Evolutionary conservation across 1,140 invertebrate species (phyloP), one percentile per base, ranked within the genome.

Genomic region (Penaeus indicus): DNA sequence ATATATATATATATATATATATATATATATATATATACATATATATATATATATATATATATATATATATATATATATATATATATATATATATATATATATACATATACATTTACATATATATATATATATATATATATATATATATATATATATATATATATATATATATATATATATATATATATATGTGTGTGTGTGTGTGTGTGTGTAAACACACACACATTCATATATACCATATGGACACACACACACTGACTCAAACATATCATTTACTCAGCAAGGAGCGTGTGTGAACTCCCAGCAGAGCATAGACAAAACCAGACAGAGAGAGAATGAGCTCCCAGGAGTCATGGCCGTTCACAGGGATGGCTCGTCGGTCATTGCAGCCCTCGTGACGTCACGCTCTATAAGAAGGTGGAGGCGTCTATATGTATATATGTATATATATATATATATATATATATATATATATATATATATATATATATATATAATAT

Each of bases 121-220:
- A 25, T 19, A 72, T 72, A 72, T 25, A 72, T 25, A n/a, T 25
- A 72, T 72, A 72, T 72, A 72, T 22, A 72, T 72, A 72, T 72
- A 72, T 72, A 72, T 72, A 72, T 72, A 72, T 72, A 72, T 72
- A 72, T 25, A 72, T 72, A 72, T 72, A 72, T 72, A 72, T 72
- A 72, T 72, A 72, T 72, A 72, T 72, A 72, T 72, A 25, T 72
- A 72, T 72, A 25, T 72, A 72, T 72, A n/a, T 72, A 72, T 72
- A 72, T 72, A 72, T 72, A 72, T 72, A 72, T 27, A 72, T 72
- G 27, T 72, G 27, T 72, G 27, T 67, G 18, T 67, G 22, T 67
- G 27, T 72, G 10, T 72, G 27, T 72, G 27, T 72, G 22, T 72
- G 22, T 72, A 69, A 25, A 69, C 32, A 69, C 13, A 69, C 32